Percentiles rank a stretch among this genome's conserved stretches.
Conservation (phyloP, 2,113 vertebrate genomes). For the Etheostoma spectabile region DNA sequence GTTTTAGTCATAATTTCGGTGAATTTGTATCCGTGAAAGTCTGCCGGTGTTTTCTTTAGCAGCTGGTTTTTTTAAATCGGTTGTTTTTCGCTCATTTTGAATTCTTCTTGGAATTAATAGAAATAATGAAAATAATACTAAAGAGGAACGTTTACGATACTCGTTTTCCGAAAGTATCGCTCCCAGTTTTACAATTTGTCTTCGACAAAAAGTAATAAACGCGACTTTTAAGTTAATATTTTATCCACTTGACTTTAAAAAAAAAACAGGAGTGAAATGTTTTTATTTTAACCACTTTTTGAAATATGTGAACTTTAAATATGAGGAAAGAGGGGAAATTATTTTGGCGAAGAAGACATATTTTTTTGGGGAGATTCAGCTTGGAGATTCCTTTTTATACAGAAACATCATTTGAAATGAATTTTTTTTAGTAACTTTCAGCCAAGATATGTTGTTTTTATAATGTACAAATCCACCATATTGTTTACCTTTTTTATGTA, state of each 20-base stretch:
- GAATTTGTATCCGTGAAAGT: constrained; percentile 44
- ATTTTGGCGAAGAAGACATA: constrained; percentile 34
- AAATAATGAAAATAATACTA: constrained; percentile 58
- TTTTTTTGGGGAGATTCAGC: constrained; percentile 19
- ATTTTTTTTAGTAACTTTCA: constrained; percentile 48
- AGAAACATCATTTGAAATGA: constrained; percentile 27
- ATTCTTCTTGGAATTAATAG: constrained; percentile 27
- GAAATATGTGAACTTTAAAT: constrained; percentile 18
- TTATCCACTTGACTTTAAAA: constrained; percentile 1
- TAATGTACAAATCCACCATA: constrained; percentile 49
- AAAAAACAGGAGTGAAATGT: constrained; percentile 1
- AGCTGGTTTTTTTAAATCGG: constrained; percentile 39
- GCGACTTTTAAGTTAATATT: neutral
- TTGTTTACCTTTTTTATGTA: constrained; percentile 43
- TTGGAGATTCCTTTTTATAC: constrained; percentile 39
- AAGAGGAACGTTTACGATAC: constrained; percentile 38
- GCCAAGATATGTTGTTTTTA: constrained; percentile 48
- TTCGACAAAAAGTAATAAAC: too few relatives aligned
- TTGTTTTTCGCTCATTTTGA: neutral
- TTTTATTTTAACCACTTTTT: constrained; percentile 40
- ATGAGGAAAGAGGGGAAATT: neutral
- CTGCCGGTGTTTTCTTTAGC: constrained; percentile 36
- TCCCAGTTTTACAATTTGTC: constrained; percentile 35
- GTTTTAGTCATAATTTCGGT: constrained; percentile 69
- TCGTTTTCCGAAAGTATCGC: constrained; percentile 13